phyloP scores from a whole-genome alignment of 2,113 vertebrate genomes.

The Ophthalmolycus amberensis region DNA sequence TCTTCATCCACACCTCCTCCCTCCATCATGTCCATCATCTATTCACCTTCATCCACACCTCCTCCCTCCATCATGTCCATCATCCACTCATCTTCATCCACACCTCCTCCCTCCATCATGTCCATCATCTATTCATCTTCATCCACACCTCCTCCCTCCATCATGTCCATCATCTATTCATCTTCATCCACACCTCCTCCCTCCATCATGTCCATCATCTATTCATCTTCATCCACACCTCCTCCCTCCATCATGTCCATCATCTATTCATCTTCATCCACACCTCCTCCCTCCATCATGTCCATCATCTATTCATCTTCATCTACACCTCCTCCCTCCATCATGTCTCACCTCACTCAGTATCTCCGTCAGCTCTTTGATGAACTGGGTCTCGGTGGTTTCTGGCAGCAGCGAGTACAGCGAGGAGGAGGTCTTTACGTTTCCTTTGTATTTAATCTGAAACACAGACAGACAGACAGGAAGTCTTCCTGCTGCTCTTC shows the following conservation, averaged over 20 bases:
- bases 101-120: background rate
- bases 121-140: background rate
- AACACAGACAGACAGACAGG: conserved; percentile 14
- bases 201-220: background rate
- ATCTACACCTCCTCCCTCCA: background rate
- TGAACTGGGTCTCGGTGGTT: conserved; percentile 78
- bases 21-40: background rate
- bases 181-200: background rate
- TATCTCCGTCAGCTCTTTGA: conserved; percentile 68
- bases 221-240: background rate
- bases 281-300: background rate
- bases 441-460: conserved; percentile 77
- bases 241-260: background rate
- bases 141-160: background rate
- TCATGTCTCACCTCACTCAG: conserved; percentile 81
- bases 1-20: background rate
- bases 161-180: background rate
- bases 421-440: conserved; percentile 62
- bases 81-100: background rate
- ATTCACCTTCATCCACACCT: background rate
- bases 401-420: conserved; percentile 78
- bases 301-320: background rate
- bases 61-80: background rate
- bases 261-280: background rate
- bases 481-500: too few species aligned